These are phyloP conservation scores for Aphidius colemani DNA, from an alignment of 2,888 invertebrate genomes.

Conservation along the genomic window DNA sequence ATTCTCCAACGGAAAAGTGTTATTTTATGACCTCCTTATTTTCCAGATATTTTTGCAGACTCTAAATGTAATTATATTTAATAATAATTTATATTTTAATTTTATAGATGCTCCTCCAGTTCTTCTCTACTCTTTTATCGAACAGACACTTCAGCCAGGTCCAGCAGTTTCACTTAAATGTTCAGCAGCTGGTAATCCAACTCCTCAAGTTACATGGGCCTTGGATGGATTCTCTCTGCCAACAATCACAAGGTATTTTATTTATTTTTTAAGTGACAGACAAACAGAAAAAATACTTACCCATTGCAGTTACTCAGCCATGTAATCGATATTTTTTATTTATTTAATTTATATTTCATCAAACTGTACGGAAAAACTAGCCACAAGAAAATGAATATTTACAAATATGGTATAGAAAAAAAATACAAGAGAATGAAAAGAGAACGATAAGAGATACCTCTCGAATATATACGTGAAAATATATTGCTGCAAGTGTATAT, in stretches of 20 bases:
- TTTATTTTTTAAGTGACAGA: neutral
- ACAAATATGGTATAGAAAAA: neutral
- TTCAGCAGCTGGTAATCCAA: constrained; percentile 76
- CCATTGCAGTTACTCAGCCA: neutral
- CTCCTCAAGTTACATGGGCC: constrained; percentile 77
- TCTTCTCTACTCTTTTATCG: constrained; percentile 76
- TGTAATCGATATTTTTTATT: neutral
- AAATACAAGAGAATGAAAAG: neutral
- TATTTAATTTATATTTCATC: neutral
- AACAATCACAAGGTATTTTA: constrained; percentile 61
- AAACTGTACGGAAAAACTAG: neutral
- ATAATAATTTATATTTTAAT: constrained; percentile 6
- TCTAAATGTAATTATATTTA: too few species aligned
- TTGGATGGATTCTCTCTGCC: constrained; percentile 75
- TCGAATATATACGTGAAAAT: constrained; percentile 3
- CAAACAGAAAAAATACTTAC: too few species aligned
- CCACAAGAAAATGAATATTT: constrained; percentile 23
- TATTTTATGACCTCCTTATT: too few species aligned
- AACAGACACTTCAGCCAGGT: constrained; percentile 78
- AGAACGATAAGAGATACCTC: neutral
- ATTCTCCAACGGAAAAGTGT: constrained; percentile 19
- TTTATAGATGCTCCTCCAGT: constrained; percentile 75
- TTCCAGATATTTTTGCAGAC: too few species aligned
- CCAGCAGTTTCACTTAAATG: constrained; percentile 80
- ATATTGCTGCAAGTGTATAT: constrained; percentile 8